A percentile compares a stretch with the other conserved stretches of the same genome.
These are phyloP conservation scores for Stichopus horrens DNA, from an alignment of 53 echinoderm and acorn worm species.

Conservation along the genomic window DNA sequence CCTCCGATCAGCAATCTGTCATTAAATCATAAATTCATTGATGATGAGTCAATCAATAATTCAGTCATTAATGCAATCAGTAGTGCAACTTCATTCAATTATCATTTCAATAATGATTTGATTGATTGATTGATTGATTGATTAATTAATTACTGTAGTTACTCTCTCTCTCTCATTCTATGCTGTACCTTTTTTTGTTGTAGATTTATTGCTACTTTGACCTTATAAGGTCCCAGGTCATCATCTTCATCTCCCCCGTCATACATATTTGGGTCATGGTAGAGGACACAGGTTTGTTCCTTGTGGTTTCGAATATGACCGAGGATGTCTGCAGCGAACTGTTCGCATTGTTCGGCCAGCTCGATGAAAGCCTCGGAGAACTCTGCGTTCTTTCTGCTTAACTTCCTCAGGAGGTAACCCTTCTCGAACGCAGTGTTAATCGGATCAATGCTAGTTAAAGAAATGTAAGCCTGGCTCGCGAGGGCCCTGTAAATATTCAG, in stretches of 20 bases:
- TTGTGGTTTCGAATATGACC: conserved; percentile 96
- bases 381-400: conserved; percentile 86
- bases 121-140: no score
- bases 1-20: no score
- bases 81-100: no score
- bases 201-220: conserved; percentile 93
- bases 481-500: conserved; percentile 95
- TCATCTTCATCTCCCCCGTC: conserved; percentile 70
- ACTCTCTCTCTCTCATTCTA: no score
- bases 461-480: conserved; percentile 95
- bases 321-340: conserved; percentile 96
- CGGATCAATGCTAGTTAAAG: conserved; percentile 92
- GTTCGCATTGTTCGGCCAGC: conserved; percentile 88
- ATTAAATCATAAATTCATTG: no score
- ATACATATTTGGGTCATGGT: conserved; percentile 86
- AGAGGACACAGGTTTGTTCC: conserved; percentile 93
- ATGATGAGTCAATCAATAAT: no score
- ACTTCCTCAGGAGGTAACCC: conserved; percentile 82
- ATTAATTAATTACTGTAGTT: no score
- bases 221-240: conserved; percentile 92
- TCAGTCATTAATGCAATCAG: no score
- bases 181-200: conserved; percentile 88
- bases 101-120: no score
- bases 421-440: conserved; percentile 98
- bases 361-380: conserved; percentile 86